A percentile compares a stretch with the other conserved stretches of the same genome.
These are phyloP conservation scores for Knipowitschia caucasica DNA, from an alignment of 2,797 vertebrate genomes.

Conservation along the genomic window DNA sequence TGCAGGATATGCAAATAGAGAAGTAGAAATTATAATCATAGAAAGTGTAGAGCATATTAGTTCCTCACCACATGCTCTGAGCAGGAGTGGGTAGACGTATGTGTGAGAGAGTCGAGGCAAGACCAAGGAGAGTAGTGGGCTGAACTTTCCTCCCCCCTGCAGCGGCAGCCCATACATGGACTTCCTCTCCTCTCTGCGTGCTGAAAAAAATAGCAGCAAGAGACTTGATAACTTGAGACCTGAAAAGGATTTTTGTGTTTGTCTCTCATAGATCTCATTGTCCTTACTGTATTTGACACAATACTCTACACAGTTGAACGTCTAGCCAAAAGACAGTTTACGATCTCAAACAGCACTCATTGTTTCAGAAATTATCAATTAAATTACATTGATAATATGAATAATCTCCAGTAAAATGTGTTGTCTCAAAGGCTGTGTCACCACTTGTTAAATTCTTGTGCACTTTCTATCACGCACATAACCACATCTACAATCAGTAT, in stretches of 20 bases:
- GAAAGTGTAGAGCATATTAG: not conserved
- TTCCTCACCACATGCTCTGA: conserved; percentile 58
- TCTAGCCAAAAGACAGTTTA: no score
- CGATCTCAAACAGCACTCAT: no score
- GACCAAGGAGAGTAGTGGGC: conserved; percentile 96
- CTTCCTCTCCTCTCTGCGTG: conserved; percentile 81
- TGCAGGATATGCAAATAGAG: not conserved
- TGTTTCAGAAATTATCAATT: no score
- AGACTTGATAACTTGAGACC: not conserved
- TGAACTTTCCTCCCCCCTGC: conserved; percentile 84
- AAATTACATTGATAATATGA: conserved; percentile 6
- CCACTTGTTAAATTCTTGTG: conserved; percentile 37
- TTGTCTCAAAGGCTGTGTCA: conserved; percentile 53
- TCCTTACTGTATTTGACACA: not conserved
- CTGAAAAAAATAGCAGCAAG: conserved; percentile 56
- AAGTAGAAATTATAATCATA: not conserved
- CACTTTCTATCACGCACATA: conserved; percentile 24
- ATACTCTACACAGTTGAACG: not conserved
- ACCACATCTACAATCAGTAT: conserved; percentile 49
- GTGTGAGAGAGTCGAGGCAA: conserved; percentile 78
- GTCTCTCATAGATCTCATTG: not conserved
- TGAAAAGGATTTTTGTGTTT: not conserved
- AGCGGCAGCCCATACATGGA: conserved; percentile 82
- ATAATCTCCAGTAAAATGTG: conserved; percentile 30
- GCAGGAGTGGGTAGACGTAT: conserved; percentile 78